Evolutionary conservation across 2,113 vertebrate species (phyloP), one percentile per base, ranked within the genome.

Genomic region (Centropus unirufus): DNA sequence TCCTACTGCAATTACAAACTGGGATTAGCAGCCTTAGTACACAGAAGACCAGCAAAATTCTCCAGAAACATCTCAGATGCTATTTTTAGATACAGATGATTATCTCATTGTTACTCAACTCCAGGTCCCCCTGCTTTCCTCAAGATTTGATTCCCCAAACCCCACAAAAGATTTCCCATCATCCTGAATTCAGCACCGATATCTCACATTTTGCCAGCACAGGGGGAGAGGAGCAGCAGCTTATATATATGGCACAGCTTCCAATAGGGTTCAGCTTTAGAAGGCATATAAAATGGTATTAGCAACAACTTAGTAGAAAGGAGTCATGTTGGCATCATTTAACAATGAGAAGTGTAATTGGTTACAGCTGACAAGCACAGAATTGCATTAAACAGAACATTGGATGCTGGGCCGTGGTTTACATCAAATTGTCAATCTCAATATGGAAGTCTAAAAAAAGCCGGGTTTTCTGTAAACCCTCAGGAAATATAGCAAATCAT

Each of bases 371-470:
- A 96, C 97, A 91, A 94, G 89, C 68, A 92, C 82, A 89, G 74
- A 55, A 89, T 91, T 93, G 87, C 91, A 92, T 93, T 97, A 97
- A 95, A 95, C 96, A 95, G 97, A 96, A 92, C 93, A 62, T 72
- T 64, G 94, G 79, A 94, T 95, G 95, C 96, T 92, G 90, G 58
- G 96, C 96, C 67, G 44, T 98, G 98, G 97, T 98, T 98, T 98
- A 98, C 97, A 98, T 98, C 98, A 98, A 98, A 98, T 97, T 98
- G 98, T 98, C 98, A 98, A 96, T 97, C 97, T 97, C 97, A 96
- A 97, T 97, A 97, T 87, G 59, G 87, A 76, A 95, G 92, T 96
- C 94, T 94, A 96, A 76, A 83, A 97, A 96, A 94, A 90, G 89
- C 87, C 42, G 55, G 55, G 87, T 83, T 84, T 93, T 85, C 51